Base-by-base conservation (phyloP, 2,888 invertebrate genomes). In the Drosophila siamana region DNA sequence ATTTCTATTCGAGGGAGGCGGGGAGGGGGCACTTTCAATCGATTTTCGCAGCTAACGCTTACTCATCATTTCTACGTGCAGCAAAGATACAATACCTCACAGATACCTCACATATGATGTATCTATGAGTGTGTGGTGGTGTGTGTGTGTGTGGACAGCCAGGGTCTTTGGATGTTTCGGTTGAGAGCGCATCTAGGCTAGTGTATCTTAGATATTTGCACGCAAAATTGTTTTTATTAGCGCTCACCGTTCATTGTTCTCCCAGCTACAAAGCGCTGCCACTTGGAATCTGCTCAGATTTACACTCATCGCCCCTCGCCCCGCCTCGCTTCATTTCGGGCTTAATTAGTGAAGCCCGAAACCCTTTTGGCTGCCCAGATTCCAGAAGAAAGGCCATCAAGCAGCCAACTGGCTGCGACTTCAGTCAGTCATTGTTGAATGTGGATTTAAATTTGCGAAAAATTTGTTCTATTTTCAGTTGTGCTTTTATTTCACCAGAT, bases 171-270 rank as follows among this genome's bases (percentile, higher is more conserved):
- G 68, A 70, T 91, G 88, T 86, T 88, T 75, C 86, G 90, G 87
- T 91, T 90, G 90, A 90, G 77, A 86, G 91, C 87, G 74, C 89
- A 90, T 88, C 89, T 90, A 83, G 90, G 90, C 91, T 91, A 91
- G 89, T 90, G 80, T 90, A 90, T 91, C 90, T 91, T 81, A 90
- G 91, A 90, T 90, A 91, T 90, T 90, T 91, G 90, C 90, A 90
- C 91, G 90, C 90, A 88, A 90, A 91, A 89, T 87, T 74, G 83
- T 86, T 83, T 85, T 85, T 79, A 77, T 76, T 74, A 67, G 22
- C 62, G 75, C 69, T 64, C 47, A 38, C 46, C 75, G 65, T 72
- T 77, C 74, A 79, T 83, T 64, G 56, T 77, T 70, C 66, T 87
- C 74, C 33, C 55, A 73, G 78, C 73, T 72, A 77, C 56, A 76